Percentiles rank a stretch among this genome's conserved stretches.
phyloP scores from a whole-genome alignment of 1,140 invertebrate genomes.

The Drosophila gunungcola region DNA sequence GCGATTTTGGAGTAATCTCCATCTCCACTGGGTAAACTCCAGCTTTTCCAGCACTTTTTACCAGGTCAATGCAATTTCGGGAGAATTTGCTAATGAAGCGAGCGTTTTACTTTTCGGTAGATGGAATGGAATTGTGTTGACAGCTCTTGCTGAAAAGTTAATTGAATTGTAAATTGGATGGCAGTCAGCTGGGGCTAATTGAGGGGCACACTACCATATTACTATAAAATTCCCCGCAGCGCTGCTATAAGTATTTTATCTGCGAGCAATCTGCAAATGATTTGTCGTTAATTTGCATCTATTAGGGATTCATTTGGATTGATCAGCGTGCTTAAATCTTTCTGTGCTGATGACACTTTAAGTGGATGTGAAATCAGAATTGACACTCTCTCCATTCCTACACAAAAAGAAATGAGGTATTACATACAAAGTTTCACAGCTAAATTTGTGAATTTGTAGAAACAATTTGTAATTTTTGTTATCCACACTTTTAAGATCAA shows the following conservation, averaged over 20 bases:
- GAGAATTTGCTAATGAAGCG: conserved; percentile 77
- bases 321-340: conserved; percentile 26
- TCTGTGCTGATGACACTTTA: conserved; percentile 15
- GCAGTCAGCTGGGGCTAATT: conserved; percentile 64
- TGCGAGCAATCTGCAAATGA: conserved; percentile 51
- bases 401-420: background rate
- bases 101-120: conserved; percentile 45
- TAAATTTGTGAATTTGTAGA: too few species aligned
- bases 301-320: conserved; percentile 48
- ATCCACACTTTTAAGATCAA: too few species aligned
- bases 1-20: conserved; percentile 4
- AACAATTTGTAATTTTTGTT: too few species aligned
- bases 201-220: conserved; percentile 25
- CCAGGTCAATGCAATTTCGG: conserved; percentile 75
- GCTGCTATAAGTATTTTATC: conserved; percentile 33
- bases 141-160: conserved; percentile 72
- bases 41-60: conserved; percentile 27
- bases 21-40: too few species aligned
- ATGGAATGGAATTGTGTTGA: conserved; percentile 57
- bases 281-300: conserved; percentile 55
- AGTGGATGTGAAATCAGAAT: conserved; percentile 21
- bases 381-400: conserved; percentile 21
- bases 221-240: conserved; percentile 15
- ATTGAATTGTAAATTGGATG: conserved; percentile 79
- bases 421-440: too few species aligned